Conservation (phyloP, 2,113 vertebrate genomes). For the Condylura cristata region DNA sequence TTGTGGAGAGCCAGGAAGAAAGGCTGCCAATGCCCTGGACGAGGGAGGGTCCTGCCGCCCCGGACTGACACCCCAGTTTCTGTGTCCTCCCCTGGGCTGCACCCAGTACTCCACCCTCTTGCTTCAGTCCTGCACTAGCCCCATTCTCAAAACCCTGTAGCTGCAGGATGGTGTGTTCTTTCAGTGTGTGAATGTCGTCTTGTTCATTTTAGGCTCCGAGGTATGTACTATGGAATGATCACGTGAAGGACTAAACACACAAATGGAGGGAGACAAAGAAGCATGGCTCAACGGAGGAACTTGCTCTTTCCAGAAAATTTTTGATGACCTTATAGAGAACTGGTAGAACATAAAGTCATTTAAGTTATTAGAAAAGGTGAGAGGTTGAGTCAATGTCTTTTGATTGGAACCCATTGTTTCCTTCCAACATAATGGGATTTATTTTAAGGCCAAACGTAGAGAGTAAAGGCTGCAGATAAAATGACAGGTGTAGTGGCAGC, state of each 20-base stretch:
- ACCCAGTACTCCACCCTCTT: background rate
- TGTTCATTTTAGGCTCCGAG: background rate
- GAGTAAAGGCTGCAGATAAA: background rate
- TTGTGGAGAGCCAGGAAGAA: background rate
- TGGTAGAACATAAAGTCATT: constrained; percentile 16
- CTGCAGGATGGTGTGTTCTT: background rate
- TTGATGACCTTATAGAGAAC: background rate
- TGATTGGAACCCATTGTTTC: background rate
- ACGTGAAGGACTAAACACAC: background rate
- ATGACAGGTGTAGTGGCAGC: background rate
- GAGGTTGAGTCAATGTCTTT: background rate
- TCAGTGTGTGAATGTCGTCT: background rate
- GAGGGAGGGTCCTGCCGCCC: background rate
- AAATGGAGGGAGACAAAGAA: background rate
- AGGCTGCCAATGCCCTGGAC: background rate
- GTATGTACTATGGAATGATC: background rate
- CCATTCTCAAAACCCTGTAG: background rate
- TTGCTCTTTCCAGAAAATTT: background rate
- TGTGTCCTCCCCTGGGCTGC: fast-evolving
- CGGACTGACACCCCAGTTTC: background rate
- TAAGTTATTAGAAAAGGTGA: background rate
- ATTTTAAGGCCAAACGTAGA: background rate
- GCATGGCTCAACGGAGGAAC: background rate
- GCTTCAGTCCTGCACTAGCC: background rate
- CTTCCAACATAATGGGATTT: background rate